A percentile compares a stretch with the other conserved stretches of the same genome.
phyloP scores from a whole-genome alignment of 2,113 vertebrate species.

The Lagopus leucura region DNA sequence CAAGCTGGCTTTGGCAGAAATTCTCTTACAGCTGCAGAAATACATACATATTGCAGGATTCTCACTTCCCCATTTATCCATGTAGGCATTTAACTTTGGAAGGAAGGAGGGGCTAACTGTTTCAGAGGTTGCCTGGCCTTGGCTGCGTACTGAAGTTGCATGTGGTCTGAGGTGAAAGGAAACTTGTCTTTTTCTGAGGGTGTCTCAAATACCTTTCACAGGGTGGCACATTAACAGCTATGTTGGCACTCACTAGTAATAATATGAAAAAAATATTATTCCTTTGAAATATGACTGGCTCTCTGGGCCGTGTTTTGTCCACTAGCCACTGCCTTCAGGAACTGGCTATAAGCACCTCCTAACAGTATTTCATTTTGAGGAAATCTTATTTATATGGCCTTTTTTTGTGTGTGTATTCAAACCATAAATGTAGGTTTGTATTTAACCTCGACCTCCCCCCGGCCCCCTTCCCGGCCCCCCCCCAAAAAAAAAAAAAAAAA shows the following conservation, averaged over 20 bases:
- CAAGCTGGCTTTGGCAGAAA: not conserved
- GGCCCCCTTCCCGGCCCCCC: too few relatives aligned
- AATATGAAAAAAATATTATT: not conserved
- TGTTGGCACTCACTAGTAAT: not conserved
- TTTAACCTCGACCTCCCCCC: not conserved
- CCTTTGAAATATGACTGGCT: not conserved
- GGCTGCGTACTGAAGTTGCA: not conserved
- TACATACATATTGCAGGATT: not conserved
- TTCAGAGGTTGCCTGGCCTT: not conserved
- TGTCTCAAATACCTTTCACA: not conserved
- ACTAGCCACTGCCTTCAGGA: not conserved
- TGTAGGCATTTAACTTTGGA: not conserved
- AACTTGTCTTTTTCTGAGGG: not conserved
- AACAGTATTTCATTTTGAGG: not conserved
- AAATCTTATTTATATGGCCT: not conserved
- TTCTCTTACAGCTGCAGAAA: not conserved
- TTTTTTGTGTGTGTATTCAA: not conserved
- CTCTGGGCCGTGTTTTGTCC: not conserved
- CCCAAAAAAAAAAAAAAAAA: not conserved
- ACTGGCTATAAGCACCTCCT: not conserved
- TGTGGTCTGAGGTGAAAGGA: not conserved
- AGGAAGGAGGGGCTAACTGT: not conserved
- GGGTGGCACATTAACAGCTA: not conserved
- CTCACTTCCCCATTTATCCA: not conserved
- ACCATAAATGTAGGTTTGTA: not conserved